phyloP scores from a whole-genome alignment of 2,888 invertebrate genomes.

The Lacanobia oleracea region DNA sequence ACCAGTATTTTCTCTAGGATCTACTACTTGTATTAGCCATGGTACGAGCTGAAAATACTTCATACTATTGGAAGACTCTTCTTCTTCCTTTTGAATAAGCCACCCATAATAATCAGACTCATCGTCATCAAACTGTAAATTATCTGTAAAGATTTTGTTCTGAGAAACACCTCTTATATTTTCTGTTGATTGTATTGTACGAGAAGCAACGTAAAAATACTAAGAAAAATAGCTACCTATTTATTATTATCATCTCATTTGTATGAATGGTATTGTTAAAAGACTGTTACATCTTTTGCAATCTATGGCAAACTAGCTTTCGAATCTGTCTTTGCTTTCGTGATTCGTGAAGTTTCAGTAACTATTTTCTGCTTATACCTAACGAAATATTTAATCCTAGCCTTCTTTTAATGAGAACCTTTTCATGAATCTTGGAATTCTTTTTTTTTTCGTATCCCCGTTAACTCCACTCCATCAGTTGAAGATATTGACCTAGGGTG shows the following conservation, averaged over 20 bases:
- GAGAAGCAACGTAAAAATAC: constrained; percentile 7
- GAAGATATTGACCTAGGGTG: not conserved
- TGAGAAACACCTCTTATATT: constrained; percentile 1
- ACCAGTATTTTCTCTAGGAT: not conserved
- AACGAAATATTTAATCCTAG: not conserved
- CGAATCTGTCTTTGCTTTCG: not conserved
- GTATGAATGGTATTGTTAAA: constrained; percentile 25
- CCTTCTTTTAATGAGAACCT: not conserved
- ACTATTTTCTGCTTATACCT: not conserved
- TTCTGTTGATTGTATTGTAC: constrained; percentile 9
- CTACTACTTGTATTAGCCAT: not conserved
- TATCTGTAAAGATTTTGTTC: not conserved
- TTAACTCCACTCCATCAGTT: not conserved
- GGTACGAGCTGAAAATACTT: not conserved
- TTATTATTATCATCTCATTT: constrained; percentile 4
- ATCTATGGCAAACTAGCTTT: not conserved
- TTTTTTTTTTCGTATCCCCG: not conserved
- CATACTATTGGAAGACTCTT: not conserved
- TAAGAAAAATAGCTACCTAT: constrained; percentile 31
- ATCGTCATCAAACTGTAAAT: not conserved
- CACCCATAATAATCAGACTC: not conserved
- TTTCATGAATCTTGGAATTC: not conserved
- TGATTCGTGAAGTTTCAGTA: not conserved
- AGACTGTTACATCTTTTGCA: not conserved
- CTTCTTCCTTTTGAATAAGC: no score